A percentile compares a stretch with the other conserved stretches of the same genome.
Conservation (phyloP, 2,888 invertebrate genomes). For the Drosophila merina region DNA sequence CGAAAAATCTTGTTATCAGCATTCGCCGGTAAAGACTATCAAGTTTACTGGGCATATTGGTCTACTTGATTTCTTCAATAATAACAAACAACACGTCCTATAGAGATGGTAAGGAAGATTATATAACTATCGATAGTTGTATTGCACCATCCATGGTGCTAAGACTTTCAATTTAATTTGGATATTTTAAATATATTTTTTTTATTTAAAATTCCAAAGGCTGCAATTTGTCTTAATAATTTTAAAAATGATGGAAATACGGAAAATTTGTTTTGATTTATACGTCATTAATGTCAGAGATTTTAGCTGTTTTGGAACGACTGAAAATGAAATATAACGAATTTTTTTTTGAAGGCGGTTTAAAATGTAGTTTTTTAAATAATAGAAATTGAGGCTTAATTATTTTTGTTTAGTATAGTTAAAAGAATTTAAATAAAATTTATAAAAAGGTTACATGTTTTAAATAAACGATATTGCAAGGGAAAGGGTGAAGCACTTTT, state of each 20-base stretch:
- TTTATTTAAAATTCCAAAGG: background rate
- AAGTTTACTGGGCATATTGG: slow-evolving; percentile 86
- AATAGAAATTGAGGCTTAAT: background rate
- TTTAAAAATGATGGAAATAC: background rate
- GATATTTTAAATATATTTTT: background rate
- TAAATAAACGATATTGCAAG: background rate
- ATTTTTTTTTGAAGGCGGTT: background rate
- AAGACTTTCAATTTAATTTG: slow-evolving; percentile 3
- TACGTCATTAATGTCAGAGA: background rate
- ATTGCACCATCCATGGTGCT: slow-evolving; percentile 16
- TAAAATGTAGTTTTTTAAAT: background rate
- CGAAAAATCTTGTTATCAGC: slow-evolving; percentile 95
- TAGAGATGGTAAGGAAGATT: slow-evolving; percentile 20
- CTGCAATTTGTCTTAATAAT: background rate
- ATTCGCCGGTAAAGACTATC: slow-evolving; percentile 94
- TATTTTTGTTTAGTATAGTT: no score
- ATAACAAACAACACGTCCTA: slow-evolving; percentile 29
- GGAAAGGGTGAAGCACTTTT: background rate
- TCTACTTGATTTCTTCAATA: slow-evolving; percentile 18
- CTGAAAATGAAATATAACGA: slow-evolving; percentile 3
- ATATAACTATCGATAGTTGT: slow-evolving; percentile 21
- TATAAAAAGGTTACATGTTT: no score
- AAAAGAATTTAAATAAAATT: no score
- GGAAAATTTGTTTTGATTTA: background rate
- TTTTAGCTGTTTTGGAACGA: slow-evolving; percentile 1